Base-by-base conservation (phyloP, 2,888 invertebrate genomes). In the Drosophila emarginata region DNA sequence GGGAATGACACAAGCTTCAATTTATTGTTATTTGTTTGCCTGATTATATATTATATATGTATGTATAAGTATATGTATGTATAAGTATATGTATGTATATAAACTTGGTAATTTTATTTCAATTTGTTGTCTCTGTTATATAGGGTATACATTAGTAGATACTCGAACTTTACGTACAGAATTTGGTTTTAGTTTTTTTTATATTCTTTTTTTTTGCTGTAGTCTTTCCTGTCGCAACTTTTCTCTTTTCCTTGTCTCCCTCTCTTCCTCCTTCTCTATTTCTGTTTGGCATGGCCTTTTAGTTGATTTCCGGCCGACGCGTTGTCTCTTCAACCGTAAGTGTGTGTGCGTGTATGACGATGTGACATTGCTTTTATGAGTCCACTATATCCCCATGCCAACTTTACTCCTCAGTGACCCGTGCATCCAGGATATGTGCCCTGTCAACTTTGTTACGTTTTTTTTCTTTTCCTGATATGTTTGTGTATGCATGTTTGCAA, bases 291-390 rank as follows among this genome's bases (percentile, higher is more conserved):
- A 72, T 87, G 84, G 81, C 80, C 87, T 87, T 84, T 81, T 78
- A 87, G 84, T 78, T 80, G 68, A 67, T 86, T 80, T 80, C 86
- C 80, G 83, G 40, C 78, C 67, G 70, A 80, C 71, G 68, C 76
- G 73, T 64, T 72, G 76, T 63, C 63, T 39, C 15, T 28, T 28
- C 62, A 45, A 53, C 12, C 23, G 23, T 23, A 23, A 2, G 45
- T 45, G 45, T 45, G 45, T 18, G 45, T 64, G 53, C 57, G 45
- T 64, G 53, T 61, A 66, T 63, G 69, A 36, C 64, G 77, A 59
- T 78, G 72, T 77, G 73, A 64, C 79, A 76, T 77, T 76, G 73
- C 73, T 21, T 28, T 53, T 26, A 53, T 28, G 53, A 26, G 21
- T 45, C 45, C 32, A 32, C 32, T 32, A 32, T 32, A 32, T 32